phyloP scores from a whole-genome alignment of 2,113 vertebrate genomes.

The Platichthys stellatus region DNA sequence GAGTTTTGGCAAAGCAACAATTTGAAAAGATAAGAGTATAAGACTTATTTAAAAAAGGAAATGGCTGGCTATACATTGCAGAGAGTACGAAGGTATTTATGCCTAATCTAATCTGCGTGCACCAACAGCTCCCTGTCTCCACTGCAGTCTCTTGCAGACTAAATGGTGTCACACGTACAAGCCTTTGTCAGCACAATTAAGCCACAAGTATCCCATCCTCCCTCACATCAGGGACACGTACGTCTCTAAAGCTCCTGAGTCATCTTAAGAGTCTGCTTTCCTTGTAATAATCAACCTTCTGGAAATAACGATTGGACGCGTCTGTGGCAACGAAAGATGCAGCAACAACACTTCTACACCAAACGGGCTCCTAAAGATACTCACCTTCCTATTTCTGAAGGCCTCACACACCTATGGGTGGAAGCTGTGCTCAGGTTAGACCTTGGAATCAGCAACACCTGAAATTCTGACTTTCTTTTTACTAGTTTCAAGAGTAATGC shows the following conservation, averaged over 20 bases:
- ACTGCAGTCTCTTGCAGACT: background rate
- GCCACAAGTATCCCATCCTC: background rate
- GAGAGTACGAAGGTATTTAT: no score
- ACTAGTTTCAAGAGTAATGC: no score
- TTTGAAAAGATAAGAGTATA: no score
- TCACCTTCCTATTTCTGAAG: no score
- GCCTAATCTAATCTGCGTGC: no score
- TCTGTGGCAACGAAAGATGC: background rate
- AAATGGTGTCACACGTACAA: background rate
- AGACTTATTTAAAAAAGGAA: no score
- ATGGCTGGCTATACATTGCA: no score
- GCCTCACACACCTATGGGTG: background rate
- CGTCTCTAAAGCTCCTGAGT: constrained; percentile 14
- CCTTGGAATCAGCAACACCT: no score
- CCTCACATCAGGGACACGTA: background rate
- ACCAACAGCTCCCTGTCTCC: background rate
- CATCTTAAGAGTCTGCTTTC: constrained; percentile 9
- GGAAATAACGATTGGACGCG: background rate
- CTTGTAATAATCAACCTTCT: constrained; percentile 2
- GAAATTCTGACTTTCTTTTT: no score
- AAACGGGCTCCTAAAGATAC: background rate
- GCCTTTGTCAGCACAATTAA: background rate
- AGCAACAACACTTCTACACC: background rate
- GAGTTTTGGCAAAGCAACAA: no score
- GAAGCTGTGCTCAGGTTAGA: background rate